phyloP scores from a whole-genome alignment of 2,797 vertebrate genomes.

The Saxicola maurus region DNA sequence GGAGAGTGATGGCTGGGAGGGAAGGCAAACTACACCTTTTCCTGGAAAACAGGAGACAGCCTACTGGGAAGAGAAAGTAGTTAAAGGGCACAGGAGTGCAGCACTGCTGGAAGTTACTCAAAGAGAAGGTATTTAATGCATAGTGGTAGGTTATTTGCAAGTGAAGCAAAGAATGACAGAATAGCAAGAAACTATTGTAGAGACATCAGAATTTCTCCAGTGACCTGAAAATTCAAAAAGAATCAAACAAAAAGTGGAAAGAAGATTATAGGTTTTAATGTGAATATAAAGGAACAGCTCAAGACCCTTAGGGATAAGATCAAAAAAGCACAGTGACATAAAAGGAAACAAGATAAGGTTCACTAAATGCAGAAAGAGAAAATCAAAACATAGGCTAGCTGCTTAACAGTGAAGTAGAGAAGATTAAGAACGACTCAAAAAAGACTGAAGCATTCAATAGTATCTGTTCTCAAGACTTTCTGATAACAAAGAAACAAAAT shows the following conservation, averaged over 20 bases:
- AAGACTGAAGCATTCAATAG: not conserved
- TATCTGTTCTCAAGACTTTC: not conserved
- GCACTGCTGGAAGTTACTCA: not conserved
- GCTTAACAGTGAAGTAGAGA: not conserved
- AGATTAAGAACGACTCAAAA: not conserved
- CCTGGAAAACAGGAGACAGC: not conserved
- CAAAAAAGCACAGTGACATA: constrained; percentile 9
- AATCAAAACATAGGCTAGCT: not conserved
- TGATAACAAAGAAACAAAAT: not conserved
- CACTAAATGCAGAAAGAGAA: not conserved
- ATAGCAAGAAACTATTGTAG: not conserved
- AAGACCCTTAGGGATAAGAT: not conserved
- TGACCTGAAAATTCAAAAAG: constrained; percentile 25
- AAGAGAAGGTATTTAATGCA: not conserved
- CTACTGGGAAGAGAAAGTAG: not conserved
- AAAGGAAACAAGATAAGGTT: constrained; percentile 15
- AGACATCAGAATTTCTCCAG: constrained; percentile 21
- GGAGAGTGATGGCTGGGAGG: not conserved
- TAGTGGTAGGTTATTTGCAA: not conserved
- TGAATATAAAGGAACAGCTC: constrained; percentile 11
- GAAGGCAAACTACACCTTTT: not conserved
- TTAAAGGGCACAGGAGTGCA: not conserved
- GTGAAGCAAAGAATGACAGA: not conserved
- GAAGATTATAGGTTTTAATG: not conserved
- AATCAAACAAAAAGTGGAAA: constrained; percentile 3